Evolutionary conservation across 2,797 vertebrate genomes (phyloP), one percentile per base, ranked within the genome.

Genomic region (Phrynocephalus vlangalii): DNA sequence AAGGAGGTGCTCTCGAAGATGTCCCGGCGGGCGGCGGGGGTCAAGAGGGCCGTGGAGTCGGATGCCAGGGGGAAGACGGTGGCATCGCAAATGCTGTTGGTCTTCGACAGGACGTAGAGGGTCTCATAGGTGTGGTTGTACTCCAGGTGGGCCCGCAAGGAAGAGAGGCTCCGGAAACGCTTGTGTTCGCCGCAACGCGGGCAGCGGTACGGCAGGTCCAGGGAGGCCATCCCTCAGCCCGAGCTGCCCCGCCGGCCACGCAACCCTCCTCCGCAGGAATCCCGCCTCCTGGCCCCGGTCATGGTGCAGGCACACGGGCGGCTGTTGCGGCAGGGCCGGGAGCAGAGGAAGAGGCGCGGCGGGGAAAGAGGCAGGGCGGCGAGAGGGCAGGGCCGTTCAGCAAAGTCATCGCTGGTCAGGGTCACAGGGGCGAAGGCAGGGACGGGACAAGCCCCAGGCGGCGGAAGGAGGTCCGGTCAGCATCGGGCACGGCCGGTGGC

Each of bases 91-190:
- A 99, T 98, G 92, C 98, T 99, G 97, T 99, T 99, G 94, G 98
- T 99, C 92, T 99, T 99, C 94, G 98, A 99, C 90, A 99, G 98
- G 94, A 99, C 98, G 93, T 99, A 99, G 92, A 99, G 98, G 28
- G 99, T 99, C 97, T 99, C 99, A 79, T 99, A 99, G 18, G 99
- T 99, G 97, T 99, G 99, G 96, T 98, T 99, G 97, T 99, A 99
- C 95, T 99, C 99, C 97, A 99, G 97, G 96, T 99, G 99, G 0
- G 99, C 99, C 0, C 98, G 98, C 89, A 99, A 95, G 1, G 99
- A 99, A 20, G 99, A 99, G 93, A 99, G 97, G 96, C 98, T 99
- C 96, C 98, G 97, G 97, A 99, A 99, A 94, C 99, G 99, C 95
- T 99, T 99, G 98, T 99, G 98, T 96, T 99, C 99, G 94, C 99